phyloP scores from a whole-genome alignment of 2,888 invertebrate species.

The Aleiodes testaceus region DNA sequence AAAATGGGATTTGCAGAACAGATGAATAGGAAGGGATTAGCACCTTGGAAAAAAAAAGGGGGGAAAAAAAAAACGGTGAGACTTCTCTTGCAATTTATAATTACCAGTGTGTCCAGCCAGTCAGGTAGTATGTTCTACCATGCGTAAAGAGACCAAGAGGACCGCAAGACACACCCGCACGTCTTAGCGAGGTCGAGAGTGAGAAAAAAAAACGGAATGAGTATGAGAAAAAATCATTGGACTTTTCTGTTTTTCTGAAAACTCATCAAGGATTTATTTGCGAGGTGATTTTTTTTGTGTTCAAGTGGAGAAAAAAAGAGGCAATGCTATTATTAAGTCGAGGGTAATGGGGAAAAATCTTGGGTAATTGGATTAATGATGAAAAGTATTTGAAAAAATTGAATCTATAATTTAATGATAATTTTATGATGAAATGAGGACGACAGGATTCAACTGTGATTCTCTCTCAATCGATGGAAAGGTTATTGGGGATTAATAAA shows the following conservation, averaged over 20 bases:
- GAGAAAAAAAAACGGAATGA: slow-evolving; percentile 21
- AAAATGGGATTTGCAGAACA: slow-evolving; percentile 38
- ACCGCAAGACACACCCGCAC: slow-evolving; percentile 28
- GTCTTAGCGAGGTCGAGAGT: slow-evolving; percentile 22
- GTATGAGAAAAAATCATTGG: slow-evolving; percentile 17
- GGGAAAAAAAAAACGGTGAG: slow-evolving; percentile 30
- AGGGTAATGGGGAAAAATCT: background rate
- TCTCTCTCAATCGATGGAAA: background rate
- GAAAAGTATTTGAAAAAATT: no score
- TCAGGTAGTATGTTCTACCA: slow-evolving; percentile 56
- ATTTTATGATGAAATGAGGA: slow-evolving; percentile 10
- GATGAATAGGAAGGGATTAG: background rate
- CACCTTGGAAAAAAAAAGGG: slow-evolving; percentile 37
- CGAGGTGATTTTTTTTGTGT: slow-evolving; percentile 11
- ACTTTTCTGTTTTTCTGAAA: slow-evolving; percentile 14
- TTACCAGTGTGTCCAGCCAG: slow-evolving; percentile 34
- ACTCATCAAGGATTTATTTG: slow-evolving; percentile 19
- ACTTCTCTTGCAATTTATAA: slow-evolving; percentile 27
- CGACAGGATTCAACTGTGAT: slow-evolving; percentile 12
- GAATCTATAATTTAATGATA: background rate
- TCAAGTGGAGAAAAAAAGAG: background rate
- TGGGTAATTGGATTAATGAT: background rate
- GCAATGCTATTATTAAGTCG: background rate
- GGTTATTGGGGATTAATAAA: background rate
- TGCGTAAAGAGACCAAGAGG: slow-evolving; percentile 60